Conservation (phyloP, 2,113 vertebrate genomes). For the Lasiurus cinereus region DNA sequence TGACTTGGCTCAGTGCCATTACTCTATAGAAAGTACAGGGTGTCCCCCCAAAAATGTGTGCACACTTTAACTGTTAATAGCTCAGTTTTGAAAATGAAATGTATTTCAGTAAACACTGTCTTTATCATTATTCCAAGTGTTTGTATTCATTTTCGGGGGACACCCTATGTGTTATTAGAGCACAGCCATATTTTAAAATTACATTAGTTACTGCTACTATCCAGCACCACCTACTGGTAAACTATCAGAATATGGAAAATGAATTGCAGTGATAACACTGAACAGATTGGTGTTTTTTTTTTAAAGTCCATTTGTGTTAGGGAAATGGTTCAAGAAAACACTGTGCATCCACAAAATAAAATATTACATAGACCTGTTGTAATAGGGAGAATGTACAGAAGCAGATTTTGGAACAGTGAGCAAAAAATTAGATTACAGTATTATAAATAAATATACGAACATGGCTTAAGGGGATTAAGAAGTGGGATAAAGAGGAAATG, state of each 20-base stretch:
- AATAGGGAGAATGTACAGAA: neutral
- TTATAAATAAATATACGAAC: neutral
- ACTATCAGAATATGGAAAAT: neutral
- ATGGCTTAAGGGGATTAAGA: neutral
- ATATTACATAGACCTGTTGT: neutral
- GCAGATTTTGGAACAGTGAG: neutral
- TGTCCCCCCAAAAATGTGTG: too few relatives aligned
- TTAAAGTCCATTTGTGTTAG: neutral
- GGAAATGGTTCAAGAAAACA: neutral
- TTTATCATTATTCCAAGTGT: too few relatives aligned
- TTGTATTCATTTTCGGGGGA: too few relatives aligned
- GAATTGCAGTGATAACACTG: neutral
- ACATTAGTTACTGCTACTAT: slow-evolving; percentile 68
- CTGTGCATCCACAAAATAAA: neutral
- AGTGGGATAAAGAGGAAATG: neutral
- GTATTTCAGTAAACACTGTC: too few relatives aligned
- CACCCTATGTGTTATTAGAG: neutral
- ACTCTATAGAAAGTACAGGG: neutral
- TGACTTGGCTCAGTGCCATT: neutral
- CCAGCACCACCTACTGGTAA: slow-evolving; percentile 80
- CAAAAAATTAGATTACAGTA: neutral
- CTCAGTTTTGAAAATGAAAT: too few relatives aligned
- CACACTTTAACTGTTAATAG: too few relatives aligned
- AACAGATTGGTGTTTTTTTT: neutral
- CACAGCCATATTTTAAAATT: neutral